Conservation (phyloP, 2,797 vertebrate species). For the Ptychobarbus kaznakovi region DNA sequence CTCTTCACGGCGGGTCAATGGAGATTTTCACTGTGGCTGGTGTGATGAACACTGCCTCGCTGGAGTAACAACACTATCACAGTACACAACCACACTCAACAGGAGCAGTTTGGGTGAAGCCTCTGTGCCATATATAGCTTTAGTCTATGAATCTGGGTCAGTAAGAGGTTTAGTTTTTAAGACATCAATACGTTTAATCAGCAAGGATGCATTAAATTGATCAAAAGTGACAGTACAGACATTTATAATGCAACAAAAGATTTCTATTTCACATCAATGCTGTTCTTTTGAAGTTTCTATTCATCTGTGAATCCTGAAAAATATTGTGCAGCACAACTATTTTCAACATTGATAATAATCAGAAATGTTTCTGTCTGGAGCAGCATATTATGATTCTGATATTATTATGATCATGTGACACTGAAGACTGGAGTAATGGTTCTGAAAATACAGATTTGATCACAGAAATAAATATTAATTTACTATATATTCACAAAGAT, state of each 20-base stretch:
- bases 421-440: too few species aligned
- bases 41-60: constrained; percentile 68
- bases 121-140: not conserved
- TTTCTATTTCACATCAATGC: not conserved
- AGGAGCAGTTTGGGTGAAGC: constrained; percentile 51
- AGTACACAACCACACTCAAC: constrained; percentile 57
- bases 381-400: too few species aligned
- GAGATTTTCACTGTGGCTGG: constrained; percentile 31
- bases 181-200: not conserved
- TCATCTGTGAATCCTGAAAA: too few species aligned
- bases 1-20: constrained; percentile 51
- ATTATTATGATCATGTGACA: too few species aligned
- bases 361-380: too few species aligned
- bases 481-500: too few species aligned
- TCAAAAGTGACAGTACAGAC: too few species aligned
- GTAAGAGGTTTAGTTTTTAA: not conserved
- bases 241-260: not conserved
- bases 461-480: too few species aligned
- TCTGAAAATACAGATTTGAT: too few species aligned
- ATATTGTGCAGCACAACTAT: too few species aligned
- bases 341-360: too few species aligned
- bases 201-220: not conserved
- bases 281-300: not conserved
- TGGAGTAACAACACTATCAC: constrained; percentile 70
- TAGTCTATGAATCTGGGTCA: not conserved